phyloP scores from a whole-genome alignment of 1,140 invertebrate species.

The Araneus ventricosus region DNA sequence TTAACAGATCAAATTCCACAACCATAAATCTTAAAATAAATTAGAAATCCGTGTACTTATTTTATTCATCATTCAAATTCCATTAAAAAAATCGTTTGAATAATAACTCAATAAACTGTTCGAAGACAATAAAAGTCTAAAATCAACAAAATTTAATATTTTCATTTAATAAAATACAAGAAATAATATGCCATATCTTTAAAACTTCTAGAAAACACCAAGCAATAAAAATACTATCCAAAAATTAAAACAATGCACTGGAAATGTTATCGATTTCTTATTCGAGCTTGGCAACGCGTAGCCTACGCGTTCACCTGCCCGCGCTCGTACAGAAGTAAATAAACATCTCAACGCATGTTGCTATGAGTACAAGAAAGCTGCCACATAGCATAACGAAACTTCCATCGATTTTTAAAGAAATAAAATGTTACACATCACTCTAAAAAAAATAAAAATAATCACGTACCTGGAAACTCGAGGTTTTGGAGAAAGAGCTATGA shows the following conservation, averaged over 20 bases:
- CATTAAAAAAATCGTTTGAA: too few relatives aligned
- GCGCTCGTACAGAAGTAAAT: constrained; percentile 35
- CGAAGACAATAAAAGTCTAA: too few relatives aligned
- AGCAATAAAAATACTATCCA: not conserved
- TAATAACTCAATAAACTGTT: too few relatives aligned
- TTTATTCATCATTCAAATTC: too few relatives aligned
- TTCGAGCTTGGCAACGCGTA: constrained; percentile 36
- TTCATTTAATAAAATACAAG: not conserved
- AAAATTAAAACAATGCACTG: not conserved
- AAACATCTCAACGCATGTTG: constrained; percentile 45
- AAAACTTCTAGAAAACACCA: not conserved
- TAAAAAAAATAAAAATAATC: not conserved
- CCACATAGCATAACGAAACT: not conserved
- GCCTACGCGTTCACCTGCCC: constrained; percentile 4
- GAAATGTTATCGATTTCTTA: constrained; percentile 44
- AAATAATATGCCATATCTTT: not conserved
- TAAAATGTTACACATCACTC: not conserved
- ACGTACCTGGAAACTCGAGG: not conserved
- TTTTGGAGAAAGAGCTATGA: not conserved
- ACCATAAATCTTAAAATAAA: too few relatives aligned
- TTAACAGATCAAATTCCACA: too few relatives aligned
- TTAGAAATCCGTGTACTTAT: too few relatives aligned
- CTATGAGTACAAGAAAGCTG: not conserved
- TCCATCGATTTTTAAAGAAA: not conserved
- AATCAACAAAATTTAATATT: too few relatives aligned